A percentile compares a stretch with the other conserved stretches of the same genome.
Evolutionary conservation across 92 coral and sea anemone species (phyloP).

Genomic region (Actinostola sp.): DNA sequence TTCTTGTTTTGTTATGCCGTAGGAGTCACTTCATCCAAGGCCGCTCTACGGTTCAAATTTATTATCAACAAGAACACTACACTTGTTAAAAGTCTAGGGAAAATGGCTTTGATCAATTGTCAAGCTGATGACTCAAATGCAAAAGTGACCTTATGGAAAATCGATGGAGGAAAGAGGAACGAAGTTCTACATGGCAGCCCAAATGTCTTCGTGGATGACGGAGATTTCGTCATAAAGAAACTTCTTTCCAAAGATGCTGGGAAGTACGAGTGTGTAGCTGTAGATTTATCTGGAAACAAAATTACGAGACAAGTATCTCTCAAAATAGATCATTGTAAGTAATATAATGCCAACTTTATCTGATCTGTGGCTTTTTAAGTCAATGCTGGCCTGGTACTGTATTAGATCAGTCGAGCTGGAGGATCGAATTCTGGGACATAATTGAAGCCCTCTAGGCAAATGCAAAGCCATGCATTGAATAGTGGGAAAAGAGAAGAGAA

Average conservation of each 20-base stretch:
- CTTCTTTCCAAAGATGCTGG: conserved; percentile 23
- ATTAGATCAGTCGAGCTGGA: too few relatives aligned
- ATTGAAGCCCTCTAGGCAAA: too few relatives aligned
- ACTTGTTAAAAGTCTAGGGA: not conserved
- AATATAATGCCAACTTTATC: too few relatives aligned
- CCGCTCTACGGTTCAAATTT: conserved; percentile 2
- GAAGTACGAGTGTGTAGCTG: conserved; percentile 18
- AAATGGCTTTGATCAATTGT: conserved; percentile 8
- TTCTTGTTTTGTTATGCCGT: too few relatives aligned
- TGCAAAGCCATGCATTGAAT: too few relatives aligned
- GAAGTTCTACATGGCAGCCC: conserved; percentile 1
- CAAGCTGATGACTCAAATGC: conserved; percentile 21
- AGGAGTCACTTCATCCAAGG: not conserved
- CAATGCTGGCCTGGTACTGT: too few relatives aligned
- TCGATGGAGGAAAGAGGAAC: too few relatives aligned
- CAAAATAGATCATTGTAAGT: conserved; percentile 25
- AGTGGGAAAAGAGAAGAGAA: too few relatives aligned
- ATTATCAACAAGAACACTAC: not conserved
- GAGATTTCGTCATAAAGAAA: conserved; percentile 6
- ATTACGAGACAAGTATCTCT: conserved; percentile 2
- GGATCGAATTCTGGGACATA: too few relatives aligned
- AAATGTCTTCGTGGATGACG: not conserved
- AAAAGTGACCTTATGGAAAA: conserved; percentile 30
- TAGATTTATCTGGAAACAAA: not conserved
- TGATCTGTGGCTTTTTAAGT: too few relatives aligned